Conservation (phyloP, 2,113 vertebrate species). For the Nycticryphes semicollaris region DNA sequence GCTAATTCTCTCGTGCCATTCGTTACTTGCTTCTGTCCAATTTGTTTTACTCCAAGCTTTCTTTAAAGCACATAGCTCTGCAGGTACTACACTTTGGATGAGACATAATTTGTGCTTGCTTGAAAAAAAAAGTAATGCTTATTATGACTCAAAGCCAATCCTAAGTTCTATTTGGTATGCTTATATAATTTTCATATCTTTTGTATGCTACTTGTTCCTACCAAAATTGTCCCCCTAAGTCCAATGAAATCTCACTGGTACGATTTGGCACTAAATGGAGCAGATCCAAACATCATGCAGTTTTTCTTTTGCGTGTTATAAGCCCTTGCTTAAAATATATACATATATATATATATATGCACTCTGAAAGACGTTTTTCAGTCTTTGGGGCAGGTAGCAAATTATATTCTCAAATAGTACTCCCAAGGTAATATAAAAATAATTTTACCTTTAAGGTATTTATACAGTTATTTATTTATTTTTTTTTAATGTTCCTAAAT, state of each 20-base stretch:
- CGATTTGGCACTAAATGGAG: slow-evolving; percentile 38
- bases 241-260: slow-evolving; percentile 3
- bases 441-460: neutral
- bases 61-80: neutral
- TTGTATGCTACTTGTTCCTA: neutral
- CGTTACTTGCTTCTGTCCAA: neutral
- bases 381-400: neutral
- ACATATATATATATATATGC: neutral
- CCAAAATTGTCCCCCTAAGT: slow-evolving; percentile 27
- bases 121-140: neutral
- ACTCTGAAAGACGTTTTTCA: neutral
- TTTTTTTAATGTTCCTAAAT: neutral
- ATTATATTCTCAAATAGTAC: neutral
- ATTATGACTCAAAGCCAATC: neutral
- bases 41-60: neutral
- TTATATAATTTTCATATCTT: slow-evolving; percentile 7
- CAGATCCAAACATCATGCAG: neutral
- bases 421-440: neutral
- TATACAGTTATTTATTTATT: neutral
- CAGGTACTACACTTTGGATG: neutral
- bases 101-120: slow-evolving; percentile 1
- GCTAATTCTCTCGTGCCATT: neutral
- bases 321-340: neutral
- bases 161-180: neutral
- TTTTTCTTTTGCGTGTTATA: neutral